Evolutionary conservation across 1,140 invertebrate genomes (phyloP).

Genomic region (Onthophagus taurus): DNA sequence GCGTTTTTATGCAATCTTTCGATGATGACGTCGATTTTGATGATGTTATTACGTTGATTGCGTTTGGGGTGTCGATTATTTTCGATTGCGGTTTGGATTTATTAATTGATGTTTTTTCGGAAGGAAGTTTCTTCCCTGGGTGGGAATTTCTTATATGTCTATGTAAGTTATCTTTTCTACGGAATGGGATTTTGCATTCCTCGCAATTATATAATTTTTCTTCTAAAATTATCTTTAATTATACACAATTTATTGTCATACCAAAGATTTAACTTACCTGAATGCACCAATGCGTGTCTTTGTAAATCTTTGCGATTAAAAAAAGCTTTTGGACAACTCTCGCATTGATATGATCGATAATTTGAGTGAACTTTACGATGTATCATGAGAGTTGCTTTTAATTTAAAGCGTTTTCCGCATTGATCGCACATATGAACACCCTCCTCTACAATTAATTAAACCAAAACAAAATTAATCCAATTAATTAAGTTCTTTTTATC

Average conservation of each 20-base stretch:
- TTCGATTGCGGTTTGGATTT: constrained; percentile 10
- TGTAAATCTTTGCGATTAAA: constrained; percentile 45
- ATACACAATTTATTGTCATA: constrained; percentile 1
- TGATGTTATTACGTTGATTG: constrained; percentile 34
- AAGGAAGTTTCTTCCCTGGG: constrained; percentile 36
- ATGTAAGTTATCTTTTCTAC: constrained; percentile 53
- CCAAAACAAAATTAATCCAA: neutral
- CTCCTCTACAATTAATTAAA: constrained; percentile 38
- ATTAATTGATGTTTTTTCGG: constrained; percentile 14
- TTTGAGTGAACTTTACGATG: constrained; percentile 33
- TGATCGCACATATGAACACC: constrained; percentile 44
- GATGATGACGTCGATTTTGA: constrained; percentile 13
- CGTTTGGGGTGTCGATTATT: constrained; percentile 33
- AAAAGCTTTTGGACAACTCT: constrained; percentile 44
- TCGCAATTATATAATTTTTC: constrained; percentile 48
- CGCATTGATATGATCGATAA: constrained; percentile 40
- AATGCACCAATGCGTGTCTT: constrained; percentile 43
- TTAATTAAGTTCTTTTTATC: constrained; percentile 4
- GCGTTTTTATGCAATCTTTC: no score
- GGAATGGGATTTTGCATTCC: constrained; percentile 47
- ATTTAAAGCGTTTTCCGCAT: constrained; percentile 46
- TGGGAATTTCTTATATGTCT: constrained; percentile 55
- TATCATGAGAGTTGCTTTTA: constrained; percentile 36
- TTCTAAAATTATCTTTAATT: constrained; percentile 33
- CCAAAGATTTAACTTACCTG: constrained; percentile 33